Conservation (phyloP, 2,888 invertebrate species). For the Agonum fuliginosum region DNA sequence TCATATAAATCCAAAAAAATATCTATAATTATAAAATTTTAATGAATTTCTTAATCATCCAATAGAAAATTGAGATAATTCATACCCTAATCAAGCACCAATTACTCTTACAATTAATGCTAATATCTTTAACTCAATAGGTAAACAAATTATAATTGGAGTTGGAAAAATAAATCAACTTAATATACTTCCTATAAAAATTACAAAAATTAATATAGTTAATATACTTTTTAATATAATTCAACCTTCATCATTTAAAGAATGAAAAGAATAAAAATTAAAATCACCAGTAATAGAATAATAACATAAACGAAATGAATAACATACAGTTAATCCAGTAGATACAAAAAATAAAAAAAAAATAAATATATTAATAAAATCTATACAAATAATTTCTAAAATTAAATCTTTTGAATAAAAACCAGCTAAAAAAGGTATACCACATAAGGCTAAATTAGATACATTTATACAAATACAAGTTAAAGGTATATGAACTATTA, state of each 20-base stretch:
- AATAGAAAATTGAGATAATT: constrained; percentile 72
- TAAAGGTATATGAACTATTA: constrained; percentile 74
- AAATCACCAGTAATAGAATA: constrained; percentile 74
- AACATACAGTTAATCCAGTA: constrained; percentile 75
- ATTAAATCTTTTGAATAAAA: constrained; percentile 80
- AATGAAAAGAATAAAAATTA: constrained; percentile 73
- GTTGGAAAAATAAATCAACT: constrained; percentile 76
- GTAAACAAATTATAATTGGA: constrained; percentile 65
- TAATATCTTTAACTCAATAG: constrained; percentile 54
- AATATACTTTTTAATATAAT: constrained; percentile 72
- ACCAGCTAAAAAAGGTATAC: constrained; percentile 72
- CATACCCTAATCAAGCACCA: constrained; percentile 72
- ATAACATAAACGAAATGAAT: constrained; percentile 75
- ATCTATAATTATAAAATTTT: constrained; percentile 65
- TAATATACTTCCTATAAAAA: constrained; percentile 75
- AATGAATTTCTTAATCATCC: constrained; percentile 71
- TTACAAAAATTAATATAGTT: constrained; percentile 73
- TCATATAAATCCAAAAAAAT: constrained; percentile 73
- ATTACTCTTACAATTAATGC: constrained; percentile 73
- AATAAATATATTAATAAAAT: constrained; percentile 75
- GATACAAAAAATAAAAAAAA: constrained; percentile 77
- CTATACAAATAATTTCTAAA: constrained; percentile 76
- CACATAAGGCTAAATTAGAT: constrained; percentile 70
- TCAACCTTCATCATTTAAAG: constrained; percentile 74
- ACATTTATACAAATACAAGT: constrained; percentile 73